phyloP scores from a whole-genome alignment of 2,797 vertebrate genomes.

The Pseudomugil gertrudae region DNA sequence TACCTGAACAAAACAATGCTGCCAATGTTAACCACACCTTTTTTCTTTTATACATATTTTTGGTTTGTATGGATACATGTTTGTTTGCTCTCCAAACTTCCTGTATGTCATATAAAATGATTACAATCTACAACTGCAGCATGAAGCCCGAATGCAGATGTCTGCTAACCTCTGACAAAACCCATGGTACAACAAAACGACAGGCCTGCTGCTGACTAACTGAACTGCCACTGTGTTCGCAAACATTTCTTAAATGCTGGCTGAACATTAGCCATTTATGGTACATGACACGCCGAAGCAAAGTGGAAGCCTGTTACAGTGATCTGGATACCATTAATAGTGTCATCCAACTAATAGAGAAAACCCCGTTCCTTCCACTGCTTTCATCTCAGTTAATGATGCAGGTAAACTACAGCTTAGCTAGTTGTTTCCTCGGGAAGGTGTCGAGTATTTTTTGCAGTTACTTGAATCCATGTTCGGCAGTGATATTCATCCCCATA shows the following conservation, averaged over 20 bases:
- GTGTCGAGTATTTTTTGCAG: too few species aligned
- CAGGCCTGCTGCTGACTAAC: constrained; percentile 12
- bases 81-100: constrained; percentile 4
- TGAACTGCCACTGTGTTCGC: not conserved
- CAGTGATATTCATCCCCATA: not conserved
- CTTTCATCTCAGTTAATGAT: too few species aligned
- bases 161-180: constrained; percentile 11
- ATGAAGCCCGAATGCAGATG: not conserved
- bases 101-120: constrained; percentile 17
- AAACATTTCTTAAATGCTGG: not conserved
- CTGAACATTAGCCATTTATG: constrained; percentile 11
- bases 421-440: too few species aligned
- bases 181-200: constrained; percentile 3
- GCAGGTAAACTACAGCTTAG: too few species aligned
- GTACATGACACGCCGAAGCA: constrained; percentile 4
- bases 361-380: too few species aligned
- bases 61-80: not conserved
- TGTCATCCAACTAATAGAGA: too few species aligned
- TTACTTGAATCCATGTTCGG: not conserved
- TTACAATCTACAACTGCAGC: not conserved
- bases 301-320: constrained; percentile 16
- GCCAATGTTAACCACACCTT: not conserved
- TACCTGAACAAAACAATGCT: not conserved
- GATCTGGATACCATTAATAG: not conserved
- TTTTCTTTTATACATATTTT: not conserved